Conservation (phyloP, 1,140 invertebrate species). For the Drosophila bifasciata region DNA sequence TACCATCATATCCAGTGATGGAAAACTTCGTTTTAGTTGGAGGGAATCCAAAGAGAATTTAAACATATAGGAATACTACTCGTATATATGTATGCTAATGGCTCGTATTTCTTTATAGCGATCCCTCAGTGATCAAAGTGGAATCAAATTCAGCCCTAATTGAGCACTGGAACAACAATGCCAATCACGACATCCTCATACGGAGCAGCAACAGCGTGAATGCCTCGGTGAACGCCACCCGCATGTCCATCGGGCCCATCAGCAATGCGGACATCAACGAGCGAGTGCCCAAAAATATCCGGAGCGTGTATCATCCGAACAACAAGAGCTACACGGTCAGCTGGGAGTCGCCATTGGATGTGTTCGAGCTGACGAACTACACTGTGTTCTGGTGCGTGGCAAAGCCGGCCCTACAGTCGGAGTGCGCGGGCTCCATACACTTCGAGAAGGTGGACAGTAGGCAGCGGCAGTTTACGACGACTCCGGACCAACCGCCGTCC, state of each 20-base stretch:
- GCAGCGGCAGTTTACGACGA: conserved; percentile 50
- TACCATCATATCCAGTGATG: too few relatives aligned
- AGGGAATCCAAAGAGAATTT: background rate
- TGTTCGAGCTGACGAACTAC: conserved; percentile 51
- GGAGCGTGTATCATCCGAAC: conserved; percentile 63
- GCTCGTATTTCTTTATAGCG: conserved; percentile 7
- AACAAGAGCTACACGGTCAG: conserved; percentile 69
- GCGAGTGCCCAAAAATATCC: conserved; percentile 60
- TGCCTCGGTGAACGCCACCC: conserved; percentile 57
- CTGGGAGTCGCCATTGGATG: conserved; percentile 68
- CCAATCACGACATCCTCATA: conserved; percentile 58
- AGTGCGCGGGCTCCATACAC: conserved; percentile 70
- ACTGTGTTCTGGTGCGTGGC: conserved; percentile 77
- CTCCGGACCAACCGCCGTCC: conserved; percentile 26
- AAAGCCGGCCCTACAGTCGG: conserved; percentile 50
- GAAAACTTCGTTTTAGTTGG: too few relatives aligned
- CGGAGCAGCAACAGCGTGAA: conserved; percentile 66
- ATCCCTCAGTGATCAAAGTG: conserved; percentile 44
- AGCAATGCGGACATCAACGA: conserved; percentile 36
- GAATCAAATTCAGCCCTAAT: conserved; percentile 58
- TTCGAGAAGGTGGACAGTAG: conserved; percentile 54
- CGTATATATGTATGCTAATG: too few relatives aligned
- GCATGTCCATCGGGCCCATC: conserved; percentile 52
- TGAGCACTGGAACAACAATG: conserved; percentile 50
- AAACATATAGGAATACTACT: background rate